Base-by-base conservation (phyloP, 2,797 vertebrate genomes). In the Cynodonichthys magdalenae region DNA sequence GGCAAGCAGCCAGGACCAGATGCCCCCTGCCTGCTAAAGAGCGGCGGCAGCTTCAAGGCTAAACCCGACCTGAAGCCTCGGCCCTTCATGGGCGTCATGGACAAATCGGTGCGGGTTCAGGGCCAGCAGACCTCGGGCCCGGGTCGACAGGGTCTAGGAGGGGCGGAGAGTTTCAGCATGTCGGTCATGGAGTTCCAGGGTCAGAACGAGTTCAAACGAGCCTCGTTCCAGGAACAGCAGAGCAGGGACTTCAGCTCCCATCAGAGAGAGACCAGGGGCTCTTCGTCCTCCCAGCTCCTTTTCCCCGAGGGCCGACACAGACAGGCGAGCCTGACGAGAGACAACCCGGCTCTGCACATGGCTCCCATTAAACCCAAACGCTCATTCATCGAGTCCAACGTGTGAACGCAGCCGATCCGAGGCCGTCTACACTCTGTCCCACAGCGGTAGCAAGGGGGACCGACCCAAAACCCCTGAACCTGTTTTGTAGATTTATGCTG, bases 351-450 rank as follows among this genome's bases (percentile, higher is more conserved):
- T 50, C 90, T 95, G 72, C 95, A 95, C 0, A 81, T 93, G 80
- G 82, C 93, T 7, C 83, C 94, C 12, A 90, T 95, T 31, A 99
- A 99, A 91, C 96, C 97, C 93, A 99, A 99, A 87, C 95, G 95
- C 65, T 97, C 96, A 0, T 99, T 98, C 89, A 95, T 99, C 70
- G 97, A 99, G 83, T 99, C 98, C 3, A 99, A 99, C 1, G 98
- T 99, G 41, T 99, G 88, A 91, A 53, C 44, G 36, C 46, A 56
- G 51, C 69, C 75, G 17, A 51, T 80, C 24, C 53, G 80, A 81
- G 67, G 79, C 72, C 57, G 69, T 65, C 82, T 74, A 81, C 71
- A 71, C 63, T 27, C 28, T 59, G 74, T 69, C 70, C 63, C 79
- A 77, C 71, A 57, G 75, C 79, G 85, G 85, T 84, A 88, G 83